Percentiles rank a stretch among this genome's conserved stretches.
These are phyloP conservation scores for Amphiura filiformis DNA, from an alignment of 35 echinoderm and acorn worm species.

Conservation along the genomic window DNA sequence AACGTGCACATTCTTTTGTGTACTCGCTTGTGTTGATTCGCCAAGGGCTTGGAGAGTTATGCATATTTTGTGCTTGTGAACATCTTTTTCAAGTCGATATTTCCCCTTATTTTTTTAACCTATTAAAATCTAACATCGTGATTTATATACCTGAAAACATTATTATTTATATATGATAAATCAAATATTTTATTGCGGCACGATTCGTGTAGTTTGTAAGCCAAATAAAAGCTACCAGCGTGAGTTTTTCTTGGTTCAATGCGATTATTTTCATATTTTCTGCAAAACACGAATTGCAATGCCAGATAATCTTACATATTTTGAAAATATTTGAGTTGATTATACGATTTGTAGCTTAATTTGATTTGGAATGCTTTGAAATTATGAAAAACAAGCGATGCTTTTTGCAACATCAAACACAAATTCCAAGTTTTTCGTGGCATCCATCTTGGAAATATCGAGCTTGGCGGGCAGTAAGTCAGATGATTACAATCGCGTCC, in stretches of 20 bases:
- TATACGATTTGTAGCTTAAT: neutral
- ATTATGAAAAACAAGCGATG: neutral
- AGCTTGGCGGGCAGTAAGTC: neutral
- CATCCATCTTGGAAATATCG: neutral
- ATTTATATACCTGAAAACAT: neutral
- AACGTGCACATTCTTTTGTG: too few species aligned
- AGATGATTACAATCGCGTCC: slow-evolving; percentile 4
- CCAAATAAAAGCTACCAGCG: neutral
- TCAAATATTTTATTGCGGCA: neutral
- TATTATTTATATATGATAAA: too few species aligned
- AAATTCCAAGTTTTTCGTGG: neutral
- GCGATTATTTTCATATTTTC: neutral
- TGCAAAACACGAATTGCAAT: neutral
- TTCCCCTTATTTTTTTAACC: neutral
- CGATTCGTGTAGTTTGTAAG: neutral
- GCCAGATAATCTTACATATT: neutral
- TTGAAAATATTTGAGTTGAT: neutral
- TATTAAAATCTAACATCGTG: neutral
- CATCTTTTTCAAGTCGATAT: neutral
- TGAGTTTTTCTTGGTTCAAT: neutral
- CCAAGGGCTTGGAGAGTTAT: too few species aligned
- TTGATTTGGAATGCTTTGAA: neutral
- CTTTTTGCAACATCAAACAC: neutral
- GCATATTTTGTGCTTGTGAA: neutral
- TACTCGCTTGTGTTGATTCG: too few species aligned